phyloP scores from a whole-genome alignment of 1,140 invertebrate species.

The Drosophila ohnishii region DNA sequence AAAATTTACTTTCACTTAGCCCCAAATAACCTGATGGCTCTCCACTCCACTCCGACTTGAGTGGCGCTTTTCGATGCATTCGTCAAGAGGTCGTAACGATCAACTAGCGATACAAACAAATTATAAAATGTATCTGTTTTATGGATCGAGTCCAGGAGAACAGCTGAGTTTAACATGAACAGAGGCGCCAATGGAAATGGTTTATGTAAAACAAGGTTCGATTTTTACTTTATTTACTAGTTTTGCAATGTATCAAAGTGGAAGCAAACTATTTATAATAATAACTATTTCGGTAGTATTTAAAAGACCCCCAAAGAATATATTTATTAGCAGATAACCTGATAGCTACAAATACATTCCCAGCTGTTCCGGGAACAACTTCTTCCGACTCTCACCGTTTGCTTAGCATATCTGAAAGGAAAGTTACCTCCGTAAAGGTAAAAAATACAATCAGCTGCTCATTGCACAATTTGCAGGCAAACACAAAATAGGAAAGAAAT shows the following conservation, averaged over 20 bases:
- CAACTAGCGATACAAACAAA: conserved; percentile 66
- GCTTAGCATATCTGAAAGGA: conserved; percentile 38
- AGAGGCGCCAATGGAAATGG: conserved; percentile 41
- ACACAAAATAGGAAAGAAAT: conserved; percentile 25
- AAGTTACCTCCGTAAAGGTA: conserved; percentile 30
- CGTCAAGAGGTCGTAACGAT: conserved; percentile 51
- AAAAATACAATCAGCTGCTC: conserved; percentile 49
- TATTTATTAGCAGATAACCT: conserved; percentile 8
- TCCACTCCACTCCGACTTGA: conserved; percentile 36
- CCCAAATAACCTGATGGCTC: conserved; percentile 51
- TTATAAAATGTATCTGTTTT: conserved; percentile 71
- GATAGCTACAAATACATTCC: conserved; percentile 19
- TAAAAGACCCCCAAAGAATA: too few relatives aligned
- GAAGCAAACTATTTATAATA: neutral
- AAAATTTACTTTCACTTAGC: conserved; percentile 76
- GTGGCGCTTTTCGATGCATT: conserved; percentile 52
- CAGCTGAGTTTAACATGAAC: conserved; percentile 43
- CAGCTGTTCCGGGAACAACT: conserved; percentile 62
- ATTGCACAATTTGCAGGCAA: conserved; percentile 66
- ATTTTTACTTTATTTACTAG: neutral
- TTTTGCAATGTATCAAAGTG: neutral
- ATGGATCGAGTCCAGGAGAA: conserved; percentile 19
- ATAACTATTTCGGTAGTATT: neutral
- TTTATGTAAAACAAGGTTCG: conserved; percentile 1
- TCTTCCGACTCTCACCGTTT: conserved; percentile 37